Percentiles rank a stretch among this genome's conserved stretches.
Conservation (phyloP, 2,888 invertebrate genomes). For the Papilio gigon region DNA sequence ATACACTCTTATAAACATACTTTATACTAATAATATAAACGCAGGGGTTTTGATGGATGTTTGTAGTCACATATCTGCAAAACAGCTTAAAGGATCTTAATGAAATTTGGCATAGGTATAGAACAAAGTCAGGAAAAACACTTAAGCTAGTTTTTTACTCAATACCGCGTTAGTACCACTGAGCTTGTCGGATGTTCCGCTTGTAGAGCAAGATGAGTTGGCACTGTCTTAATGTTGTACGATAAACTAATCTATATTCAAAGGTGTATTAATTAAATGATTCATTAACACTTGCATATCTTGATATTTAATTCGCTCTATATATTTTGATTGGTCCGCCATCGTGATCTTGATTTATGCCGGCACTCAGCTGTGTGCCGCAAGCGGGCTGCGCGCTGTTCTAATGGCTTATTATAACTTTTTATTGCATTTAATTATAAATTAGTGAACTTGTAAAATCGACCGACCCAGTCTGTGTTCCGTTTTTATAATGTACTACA, state of each 20-base stretch:
- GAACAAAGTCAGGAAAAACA: too few species aligned
- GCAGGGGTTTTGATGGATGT: too few species aligned
- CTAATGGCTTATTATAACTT: conserved; percentile 17
- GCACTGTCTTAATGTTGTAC: not conserved
- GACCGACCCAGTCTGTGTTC: not conserved
- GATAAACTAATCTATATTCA: conserved; percentile 49
- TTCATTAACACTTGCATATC: conserved; percentile 48
- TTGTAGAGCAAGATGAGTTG: not conserved
- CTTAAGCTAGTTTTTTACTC: too few species aligned
- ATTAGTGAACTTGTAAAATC: not conserved
- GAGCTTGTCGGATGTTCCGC: not conserved
- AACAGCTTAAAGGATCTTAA: too few species aligned
- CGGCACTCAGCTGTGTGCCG: conserved; percentile 17
- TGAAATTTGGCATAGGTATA: too few species aligned
- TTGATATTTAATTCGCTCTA: conserved; percentile 36
- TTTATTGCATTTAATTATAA: conserved; percentile 23
- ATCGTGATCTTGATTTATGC: conserved; percentile 28
- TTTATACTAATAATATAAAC: too few species aligned
- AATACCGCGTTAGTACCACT: too few species aligned
- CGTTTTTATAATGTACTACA: not conserved
- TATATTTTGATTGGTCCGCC: conserved; percentile 24
- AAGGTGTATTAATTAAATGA: conserved; percentile 54
- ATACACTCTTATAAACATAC: too few species aligned
- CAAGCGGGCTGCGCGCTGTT: conserved; percentile 2
- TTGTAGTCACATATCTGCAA: too few species aligned